Evolutionary conservation across 1,140 invertebrate species (phyloP).

Genomic region (Drosophila kikkawai): DNA sequence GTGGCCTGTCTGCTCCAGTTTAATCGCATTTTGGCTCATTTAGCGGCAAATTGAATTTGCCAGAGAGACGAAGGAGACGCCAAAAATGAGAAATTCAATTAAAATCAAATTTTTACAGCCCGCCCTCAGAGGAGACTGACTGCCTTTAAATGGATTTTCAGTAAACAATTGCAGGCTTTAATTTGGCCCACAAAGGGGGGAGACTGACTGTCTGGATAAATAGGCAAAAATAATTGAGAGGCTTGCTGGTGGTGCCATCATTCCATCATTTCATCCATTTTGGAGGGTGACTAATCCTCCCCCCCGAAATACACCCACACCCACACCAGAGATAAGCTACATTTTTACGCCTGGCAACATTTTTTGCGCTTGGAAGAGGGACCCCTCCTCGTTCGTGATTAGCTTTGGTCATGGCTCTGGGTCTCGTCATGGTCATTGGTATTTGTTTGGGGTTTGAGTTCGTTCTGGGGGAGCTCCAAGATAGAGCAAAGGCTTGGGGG

Average conservation of each 20-base stretch:
- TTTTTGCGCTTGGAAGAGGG: slow-evolving; percentile 33
- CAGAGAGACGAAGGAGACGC: slow-evolving; percentile 15
- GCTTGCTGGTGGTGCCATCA: slow-evolving; percentile 19
- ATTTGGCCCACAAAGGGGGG: slow-evolving; percentile 24
- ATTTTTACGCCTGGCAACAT: slow-evolving; percentile 39
- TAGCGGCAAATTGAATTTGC: slow-evolving; percentile 78
- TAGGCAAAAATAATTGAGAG: slow-evolving; percentile 71
- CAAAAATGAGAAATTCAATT: slow-evolving; percentile 79
- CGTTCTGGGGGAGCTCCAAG: not conserved
- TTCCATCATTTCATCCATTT: slow-evolving; percentile 5
- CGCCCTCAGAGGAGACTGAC: too few species aligned
- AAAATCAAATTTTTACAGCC: slow-evolving; percentile 74
- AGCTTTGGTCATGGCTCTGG: slow-evolving; percentile 43
- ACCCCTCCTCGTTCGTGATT: slow-evolving; percentile 20
- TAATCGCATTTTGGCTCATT: slow-evolving; percentile 82
- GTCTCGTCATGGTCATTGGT: slow-evolving; percentile 34
- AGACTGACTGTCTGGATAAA: slow-evolving; percentile 43
- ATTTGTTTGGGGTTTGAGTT: not conserved
- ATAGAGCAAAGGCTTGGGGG: slow-evolving; percentile 27
- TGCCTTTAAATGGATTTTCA: slow-evolving; percentile 65
- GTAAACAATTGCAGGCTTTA: slow-evolving; percentile 48
- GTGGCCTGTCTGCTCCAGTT: slow-evolving; percentile 55
- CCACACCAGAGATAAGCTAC: slow-evolving; percentile 56
- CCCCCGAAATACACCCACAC: not conserved
- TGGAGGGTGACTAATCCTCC: not conserved